Base-by-base conservation (phyloP, 2,797 vertebrate genomes). In the Pseudomugil tenellus region DNA sequence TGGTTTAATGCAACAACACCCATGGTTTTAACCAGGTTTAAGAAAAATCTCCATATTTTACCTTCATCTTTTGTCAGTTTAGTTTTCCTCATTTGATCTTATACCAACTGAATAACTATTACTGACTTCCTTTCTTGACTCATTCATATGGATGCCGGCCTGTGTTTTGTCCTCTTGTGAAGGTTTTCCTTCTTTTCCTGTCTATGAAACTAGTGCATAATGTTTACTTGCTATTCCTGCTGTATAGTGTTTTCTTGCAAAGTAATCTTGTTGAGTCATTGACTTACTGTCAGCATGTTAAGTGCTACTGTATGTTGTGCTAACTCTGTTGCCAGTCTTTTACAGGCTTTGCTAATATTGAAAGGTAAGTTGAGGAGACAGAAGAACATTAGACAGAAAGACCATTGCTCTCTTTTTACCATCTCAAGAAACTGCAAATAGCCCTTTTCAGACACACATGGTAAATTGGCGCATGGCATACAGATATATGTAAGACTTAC, bases 201-300 rank as follows among this genome's bases (percentile, higher is more conserved):
- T 72, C 43, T 25, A 17, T 52, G 23, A 65, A 58, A 26, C 23
- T n/a, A 21, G 21, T 34, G 4, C 32, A 53, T 70, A 74, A 57
- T 32, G 61, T 77, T 49, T 51, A 69, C 49, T 78, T 70, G 60
- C 67, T 78, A n/a, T 25, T 54, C 41, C 62, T 61, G 59, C 53
- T 49, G 7, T 39, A 57, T 74, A 78, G 51, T 46, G 63, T 78
- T 53, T 58, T 75, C 51, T 76, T 70, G 64, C 71, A 84, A 81
- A 86, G 70, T 51, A 62, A 80, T 72, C 76, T 82, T 80, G 73
- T 86, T 84, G 80, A 77, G 66, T 76, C 58, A 80, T 85, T 72
- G 80, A 89, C 79, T 84, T 88, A 83, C 80, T 82, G 78, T 85
- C 77, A 89, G 86, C 74, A 84, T 79, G 72, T 75, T 69, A 77